A percentile compares a stretch with the other conserved stretches of the same genome.
Evolutionary conservation across 2,797 vertebrate species (phyloP).

Genomic region (Austrolebias charrua): DNA sequence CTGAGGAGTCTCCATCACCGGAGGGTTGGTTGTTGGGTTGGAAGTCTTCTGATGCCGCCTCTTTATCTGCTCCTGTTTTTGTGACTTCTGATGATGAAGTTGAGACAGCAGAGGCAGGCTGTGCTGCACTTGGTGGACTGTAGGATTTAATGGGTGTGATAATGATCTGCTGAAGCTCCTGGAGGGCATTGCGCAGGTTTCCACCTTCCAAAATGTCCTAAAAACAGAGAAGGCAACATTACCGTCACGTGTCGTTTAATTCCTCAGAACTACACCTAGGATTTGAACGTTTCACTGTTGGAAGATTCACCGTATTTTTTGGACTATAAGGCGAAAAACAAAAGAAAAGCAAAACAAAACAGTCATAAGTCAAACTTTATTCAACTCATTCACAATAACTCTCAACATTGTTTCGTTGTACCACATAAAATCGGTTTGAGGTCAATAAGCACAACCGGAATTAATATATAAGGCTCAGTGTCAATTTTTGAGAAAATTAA

Average conservation of each 20-base stretch:
- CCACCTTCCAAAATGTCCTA: conserved; percentile 96
- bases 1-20: conserved; percentile 86
- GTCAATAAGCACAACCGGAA: too few relatives aligned
- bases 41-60: conserved; percentile 79
- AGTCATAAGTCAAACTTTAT: too few relatives aligned
- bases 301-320: neutral
- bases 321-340: conserved; percentile 1
- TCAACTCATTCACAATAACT: too few relatives aligned
- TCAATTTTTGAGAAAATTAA: too few relatives aligned
- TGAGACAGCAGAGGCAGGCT: conserved; percentile 59
- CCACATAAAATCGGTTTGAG: too few relatives aligned
- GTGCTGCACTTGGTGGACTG: conserved; percentile 72
- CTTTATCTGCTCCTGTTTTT: conserved; percentile 82
- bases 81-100: conserved; percentile 64
- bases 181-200: conserved; percentile 90
- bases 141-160: conserved; percentile 92
- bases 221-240: conserved; percentile 3
- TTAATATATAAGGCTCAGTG: too few relatives aligned
- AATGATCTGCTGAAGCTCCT: conserved; percentile 94
- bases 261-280: neutral
- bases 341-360: too few relatives aligned
- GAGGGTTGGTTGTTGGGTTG: conserved; percentile 82
- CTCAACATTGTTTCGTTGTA: too few relatives aligned
- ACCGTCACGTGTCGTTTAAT: neutral
- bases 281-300: neutral